Evolutionary conservation across 2,797 vertebrate genomes (phyloP).

Genomic region (Girardinus metallicus): DNA sequence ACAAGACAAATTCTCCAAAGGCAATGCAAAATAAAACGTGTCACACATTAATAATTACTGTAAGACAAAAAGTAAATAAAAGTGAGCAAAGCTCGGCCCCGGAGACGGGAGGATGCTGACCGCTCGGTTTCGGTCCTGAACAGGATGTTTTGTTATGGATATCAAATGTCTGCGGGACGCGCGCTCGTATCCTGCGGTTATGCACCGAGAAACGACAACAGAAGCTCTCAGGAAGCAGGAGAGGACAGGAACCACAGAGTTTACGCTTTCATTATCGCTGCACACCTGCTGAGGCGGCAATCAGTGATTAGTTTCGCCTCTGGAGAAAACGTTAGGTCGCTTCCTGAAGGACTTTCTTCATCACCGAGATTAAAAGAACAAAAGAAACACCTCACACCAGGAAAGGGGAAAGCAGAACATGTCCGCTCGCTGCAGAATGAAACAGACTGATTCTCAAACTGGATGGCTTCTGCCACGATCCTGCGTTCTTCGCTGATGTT

Average conservation of each 20-base stretch:
- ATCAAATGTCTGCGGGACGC: neutral
- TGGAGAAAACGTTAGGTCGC: conserved; percentile 18
- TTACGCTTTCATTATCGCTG: conserved; percentile 30
- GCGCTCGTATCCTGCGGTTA: conserved; percentile 6
- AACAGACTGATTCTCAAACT: neutral
- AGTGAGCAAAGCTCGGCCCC: neutral
- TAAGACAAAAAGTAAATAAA: conserved; percentile 25
- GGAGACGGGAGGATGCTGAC: neutral
- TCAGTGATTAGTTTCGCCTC: conserved; percentile 22
- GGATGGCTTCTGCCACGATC: conserved; percentile 5
- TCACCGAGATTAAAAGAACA: neutral
- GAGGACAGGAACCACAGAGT: conserved; percentile 39
- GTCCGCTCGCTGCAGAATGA: neutral
- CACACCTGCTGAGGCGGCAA: conserved; percentile 29
- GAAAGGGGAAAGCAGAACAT: neutral
- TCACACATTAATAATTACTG: conserved; percentile 52
- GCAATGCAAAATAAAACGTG: conserved; percentile 73
- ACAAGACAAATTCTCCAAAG: conserved; percentile 75
- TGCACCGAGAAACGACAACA: conserved; percentile 1
- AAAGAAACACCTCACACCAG: neutral
- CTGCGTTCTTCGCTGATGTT: conserved; percentile 26
- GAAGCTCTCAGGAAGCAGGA: conserved; percentile 2
- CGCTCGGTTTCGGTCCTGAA: neutral
- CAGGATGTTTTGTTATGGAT: neutral
- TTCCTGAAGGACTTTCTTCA: neutral